Conservation (phyloP, 2,113 vertebrate species). For the Ctenodactylus gundi region DNA sequence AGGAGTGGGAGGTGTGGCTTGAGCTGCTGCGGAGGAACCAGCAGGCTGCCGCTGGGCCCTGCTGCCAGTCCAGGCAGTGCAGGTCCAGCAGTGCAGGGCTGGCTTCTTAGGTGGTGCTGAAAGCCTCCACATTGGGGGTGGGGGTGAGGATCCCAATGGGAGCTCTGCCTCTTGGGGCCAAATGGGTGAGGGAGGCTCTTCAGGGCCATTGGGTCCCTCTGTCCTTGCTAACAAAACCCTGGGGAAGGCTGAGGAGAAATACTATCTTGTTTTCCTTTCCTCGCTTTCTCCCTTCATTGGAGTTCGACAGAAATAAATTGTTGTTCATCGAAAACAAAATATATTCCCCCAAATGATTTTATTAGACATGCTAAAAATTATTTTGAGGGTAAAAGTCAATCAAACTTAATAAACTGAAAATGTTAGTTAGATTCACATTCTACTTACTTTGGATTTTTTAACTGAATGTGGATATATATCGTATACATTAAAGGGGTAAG, state of each 20-base stretch:
- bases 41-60: no score
- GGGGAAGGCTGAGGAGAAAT: background rate
- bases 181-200: accelerated
- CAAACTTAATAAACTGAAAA: background rate
- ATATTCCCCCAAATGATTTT: background rate
- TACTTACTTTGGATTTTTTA: background rate
- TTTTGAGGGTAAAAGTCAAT: background rate
- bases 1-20: background rate
- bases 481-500: background rate
- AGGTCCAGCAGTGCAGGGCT: background rate
- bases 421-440: background rate
- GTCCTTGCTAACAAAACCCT: background rate
- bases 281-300: background rate
- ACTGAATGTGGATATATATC: background rate
- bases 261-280: background rate
- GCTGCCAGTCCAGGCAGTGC: no score
- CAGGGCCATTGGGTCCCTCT: background rate
- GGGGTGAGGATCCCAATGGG: no score
- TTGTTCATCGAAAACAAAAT: background rate
- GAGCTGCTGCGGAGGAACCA: no score
- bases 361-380: background rate
- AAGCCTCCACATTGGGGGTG: accelerated
- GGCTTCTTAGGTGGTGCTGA: accelerated
- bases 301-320: background rate
- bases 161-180: background rate